phyloP scores from a whole-genome alignment of 2,888 invertebrate species.

The Cryptocheilus praepositus region DNA sequence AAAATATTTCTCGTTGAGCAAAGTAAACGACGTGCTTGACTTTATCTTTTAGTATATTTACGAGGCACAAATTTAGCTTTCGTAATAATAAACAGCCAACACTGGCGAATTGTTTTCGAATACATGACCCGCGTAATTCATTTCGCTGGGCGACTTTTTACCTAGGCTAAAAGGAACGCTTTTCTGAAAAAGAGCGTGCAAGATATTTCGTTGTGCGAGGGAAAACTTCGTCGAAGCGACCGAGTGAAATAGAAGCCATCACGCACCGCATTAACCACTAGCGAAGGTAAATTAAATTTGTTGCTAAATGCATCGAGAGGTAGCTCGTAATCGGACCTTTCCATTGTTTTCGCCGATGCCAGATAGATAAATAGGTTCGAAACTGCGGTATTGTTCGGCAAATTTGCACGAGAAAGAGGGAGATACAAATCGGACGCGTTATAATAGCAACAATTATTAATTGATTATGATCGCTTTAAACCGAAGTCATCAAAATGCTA shows the following conservation, averaged over 20 bases:
- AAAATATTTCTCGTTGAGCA: slow-evolving; percentile 24
- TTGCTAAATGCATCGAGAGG: neutral
- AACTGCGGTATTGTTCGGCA: slow-evolving; percentile 14
- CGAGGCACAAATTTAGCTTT: slow-evolving; percentile 23
- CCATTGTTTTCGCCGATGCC: slow-evolving; percentile 25
- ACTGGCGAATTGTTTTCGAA: slow-evolving; percentile 11
- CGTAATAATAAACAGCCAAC: slow-evolving; percentile 3
- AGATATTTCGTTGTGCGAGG: too few relatives aligned
- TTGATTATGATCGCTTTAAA: slow-evolving; percentile 36
- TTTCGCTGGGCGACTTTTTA: too few relatives aligned
- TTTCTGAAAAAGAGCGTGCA: too few relatives aligned
- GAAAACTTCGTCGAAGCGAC: too few relatives aligned
- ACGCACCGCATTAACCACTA: neutral
- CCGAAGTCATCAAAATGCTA: slow-evolving; percentile 29
- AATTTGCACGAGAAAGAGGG: slow-evolving; percentile 25
- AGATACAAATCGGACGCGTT: slow-evolving; percentile 17
- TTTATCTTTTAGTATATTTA: slow-evolving; percentile 31
- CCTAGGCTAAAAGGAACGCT: too few relatives aligned
- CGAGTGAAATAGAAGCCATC: too few relatives aligned
- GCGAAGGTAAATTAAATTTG: neutral
- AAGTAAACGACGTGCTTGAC: slow-evolving; percentile 13
- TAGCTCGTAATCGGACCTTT: slow-evolving; percentile 14
- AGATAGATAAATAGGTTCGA: slow-evolving; percentile 25
- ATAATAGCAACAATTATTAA: slow-evolving; percentile 27
- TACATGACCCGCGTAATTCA: slow-evolving; percentile 13